phyloP scores from a whole-genome alignment of 2,888 invertebrate species.

The Dasypogon diadema region DNA sequence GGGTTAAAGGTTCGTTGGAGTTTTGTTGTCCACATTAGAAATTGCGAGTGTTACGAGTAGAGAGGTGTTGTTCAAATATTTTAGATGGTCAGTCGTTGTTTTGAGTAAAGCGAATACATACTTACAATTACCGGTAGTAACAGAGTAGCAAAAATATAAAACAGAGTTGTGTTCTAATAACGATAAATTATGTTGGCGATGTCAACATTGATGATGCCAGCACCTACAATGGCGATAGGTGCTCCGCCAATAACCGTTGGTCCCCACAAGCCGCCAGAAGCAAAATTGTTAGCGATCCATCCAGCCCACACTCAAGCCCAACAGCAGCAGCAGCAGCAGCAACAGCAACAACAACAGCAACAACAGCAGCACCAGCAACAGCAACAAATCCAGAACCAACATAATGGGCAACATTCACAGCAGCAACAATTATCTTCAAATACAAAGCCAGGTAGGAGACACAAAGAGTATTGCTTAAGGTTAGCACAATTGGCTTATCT shows the following conservation, averaged over 20 bases:
- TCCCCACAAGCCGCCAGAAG: constrained; percentile 69
- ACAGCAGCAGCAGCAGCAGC: constrained; percentile 60
- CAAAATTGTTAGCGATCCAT: constrained; percentile 68
- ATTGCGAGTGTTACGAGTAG: no score
- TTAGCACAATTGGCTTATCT: neutral
- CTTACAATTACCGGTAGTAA: neutral
- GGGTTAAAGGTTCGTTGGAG: no score
- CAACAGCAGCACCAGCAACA: constrained; percentile 61
- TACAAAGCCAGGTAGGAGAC: constrained; percentile 66
- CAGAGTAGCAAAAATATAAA: neutral
- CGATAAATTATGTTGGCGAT: constrained; percentile 68
- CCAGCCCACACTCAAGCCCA: constrained; percentile 62
- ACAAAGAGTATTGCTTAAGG: neutral
- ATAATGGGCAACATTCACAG: constrained; percentile 55
- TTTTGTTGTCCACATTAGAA: no score
- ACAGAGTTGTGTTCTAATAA: constrained; percentile 58
- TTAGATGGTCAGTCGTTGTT: neutral
- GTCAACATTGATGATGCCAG: constrained; percentile 70
- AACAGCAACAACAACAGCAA: constrained; percentile 60
- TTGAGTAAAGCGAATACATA: neutral
- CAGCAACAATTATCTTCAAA: constrained; percentile 62
- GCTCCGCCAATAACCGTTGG: constrained; percentile 68
- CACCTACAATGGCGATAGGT: constrained; percentile 68
- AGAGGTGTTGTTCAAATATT: neutral
- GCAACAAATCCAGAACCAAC: constrained; percentile 43